Evolutionary conservation across 2,797 vertebrate species (phyloP), one percentile per base, ranked within the genome.

Genomic region (Coluber constrictor): DNA sequence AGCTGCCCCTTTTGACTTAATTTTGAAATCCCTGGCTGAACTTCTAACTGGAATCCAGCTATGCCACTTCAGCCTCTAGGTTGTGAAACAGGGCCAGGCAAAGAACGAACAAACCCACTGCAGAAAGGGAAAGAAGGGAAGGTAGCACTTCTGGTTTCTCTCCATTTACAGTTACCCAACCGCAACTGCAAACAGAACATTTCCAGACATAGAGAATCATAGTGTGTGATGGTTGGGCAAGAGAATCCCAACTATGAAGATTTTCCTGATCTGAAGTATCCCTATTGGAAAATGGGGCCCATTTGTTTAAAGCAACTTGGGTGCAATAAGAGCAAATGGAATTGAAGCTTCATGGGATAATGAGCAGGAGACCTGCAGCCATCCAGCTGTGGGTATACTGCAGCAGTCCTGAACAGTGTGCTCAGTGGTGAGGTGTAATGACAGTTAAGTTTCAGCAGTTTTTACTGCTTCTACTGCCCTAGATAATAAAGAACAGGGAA

Each of bases 81-180:
- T 94, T 95, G 94, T 94, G 94, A 96, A 95, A 93, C 96, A 94
- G 90, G 94, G 90, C 94, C 94, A 94, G 55, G 92, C 90, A 94
- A 95, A 93, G 94, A 79, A 47, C 91, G 25, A 95, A 59, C 88
- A 6, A 47, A 47, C 47, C 92, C 95, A 89, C 89, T 63, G 92
- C 94, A 95, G 94, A 92, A 94, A 95, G 43, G 51, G 51, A 51
- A 3, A 54, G 51, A 88, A 89, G 51, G 0, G 66, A 66, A 90
- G 95, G 93, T 86, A 96, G 90, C 74, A 54, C 93, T 95, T 94
- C 91, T 93, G 0, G 47, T 94, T 56, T 79, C 93, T 96, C 95
- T 95, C 96, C 95, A 94, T 95, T 96, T 96, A 94, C 95, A 95
- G 95, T 94, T 93, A 61, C 95, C 51, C 94, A 88, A 90, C 43